phyloP scores from a whole-genome alignment of 2,797 vertebrate species.

The Melanotaenia boesemani region DNA sequence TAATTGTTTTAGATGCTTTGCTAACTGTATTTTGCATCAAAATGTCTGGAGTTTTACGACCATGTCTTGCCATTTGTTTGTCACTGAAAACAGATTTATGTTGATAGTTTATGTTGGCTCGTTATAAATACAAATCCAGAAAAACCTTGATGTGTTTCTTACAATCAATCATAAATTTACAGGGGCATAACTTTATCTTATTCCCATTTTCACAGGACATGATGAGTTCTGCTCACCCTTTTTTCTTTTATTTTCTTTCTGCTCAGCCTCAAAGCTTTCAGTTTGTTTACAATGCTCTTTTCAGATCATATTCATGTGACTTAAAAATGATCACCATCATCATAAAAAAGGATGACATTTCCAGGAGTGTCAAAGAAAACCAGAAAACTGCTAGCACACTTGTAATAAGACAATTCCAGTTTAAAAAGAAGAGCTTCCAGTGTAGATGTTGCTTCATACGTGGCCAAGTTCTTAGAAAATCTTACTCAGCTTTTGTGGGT shows the following conservation, averaged over 20 bases:
- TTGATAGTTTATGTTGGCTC: too few species aligned
- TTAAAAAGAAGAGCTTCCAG: slow-evolving; percentile 4
- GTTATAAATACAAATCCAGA: too few species aligned
- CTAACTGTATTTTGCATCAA: neutral
- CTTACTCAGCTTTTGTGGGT: slow-evolving; percentile 25
- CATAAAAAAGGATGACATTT: neutral
- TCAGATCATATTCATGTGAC: neutral
- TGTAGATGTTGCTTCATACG: slow-evolving; percentile 48
- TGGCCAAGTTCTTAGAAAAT: slow-evolving; percentile 69
- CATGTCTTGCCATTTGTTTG: neutral
- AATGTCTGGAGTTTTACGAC: neutral
- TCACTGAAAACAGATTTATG: too few species aligned
- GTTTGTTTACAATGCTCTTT: neutral
- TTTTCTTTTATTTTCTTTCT: slow-evolving; percentile 4
- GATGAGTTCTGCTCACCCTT: neutral
- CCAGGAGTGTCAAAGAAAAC: neutral
- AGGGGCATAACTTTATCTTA: neutral
- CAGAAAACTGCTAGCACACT: neutral
- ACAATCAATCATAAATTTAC: neutral
- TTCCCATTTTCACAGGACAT: neutral
- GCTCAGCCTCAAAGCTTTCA: slow-evolving; percentile 2
- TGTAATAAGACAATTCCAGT: slow-evolving; percentile 36
- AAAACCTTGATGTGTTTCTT: too few species aligned
- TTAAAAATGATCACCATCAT: neutral
- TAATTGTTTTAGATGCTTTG: neutral